These are phyloP conservation scores for Tragelaphus imberbis DNA, from an alignment of 2,113 vertebrate genomes.

Conservation along the genomic window DNA sequence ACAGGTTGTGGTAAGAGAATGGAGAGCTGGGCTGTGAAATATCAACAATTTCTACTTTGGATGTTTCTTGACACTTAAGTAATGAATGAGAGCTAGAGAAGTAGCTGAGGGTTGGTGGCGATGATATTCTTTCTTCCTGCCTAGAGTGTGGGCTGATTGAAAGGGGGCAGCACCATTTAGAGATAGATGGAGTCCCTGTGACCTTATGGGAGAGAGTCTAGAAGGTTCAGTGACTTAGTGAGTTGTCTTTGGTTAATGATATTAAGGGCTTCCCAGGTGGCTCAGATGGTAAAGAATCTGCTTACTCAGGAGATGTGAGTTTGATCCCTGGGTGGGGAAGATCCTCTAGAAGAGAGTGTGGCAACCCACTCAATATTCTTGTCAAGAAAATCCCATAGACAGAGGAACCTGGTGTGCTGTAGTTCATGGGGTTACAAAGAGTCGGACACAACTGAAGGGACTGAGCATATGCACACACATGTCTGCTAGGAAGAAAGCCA, in stretches of 20 bases:
- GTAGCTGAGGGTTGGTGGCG: fast-evolving
- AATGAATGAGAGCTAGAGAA: not conserved
- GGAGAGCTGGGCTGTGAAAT: not conserved
- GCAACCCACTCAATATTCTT: not conserved
- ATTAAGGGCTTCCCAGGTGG: not conserved
- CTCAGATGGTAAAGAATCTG: not conserved
- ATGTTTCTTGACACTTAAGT: not conserved
- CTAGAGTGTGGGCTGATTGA: not conserved
- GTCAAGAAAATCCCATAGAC: not conserved
- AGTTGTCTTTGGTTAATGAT: not conserved
- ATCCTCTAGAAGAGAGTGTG: not conserved
- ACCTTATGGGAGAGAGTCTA: not conserved
- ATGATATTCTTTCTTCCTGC: not conserved
- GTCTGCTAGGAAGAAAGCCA: not conserved
- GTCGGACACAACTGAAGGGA: not conserved
- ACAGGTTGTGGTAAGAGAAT: not conserved
- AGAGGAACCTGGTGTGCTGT: not conserved
- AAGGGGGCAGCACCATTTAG: not conserved
- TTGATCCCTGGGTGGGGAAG: not conserved
- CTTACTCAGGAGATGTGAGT: not conserved
- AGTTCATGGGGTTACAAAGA: not conserved
- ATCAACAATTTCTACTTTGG: not conserved
- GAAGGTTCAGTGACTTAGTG: not conserved
- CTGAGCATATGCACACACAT: not conserved
- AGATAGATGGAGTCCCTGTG: not conserved